Percentiles rank a stretch among this genome's conserved stretches.
Conservation (phyloP, 2,797 vertebrate genomes). For the Phalloptychus januarius region DNA sequence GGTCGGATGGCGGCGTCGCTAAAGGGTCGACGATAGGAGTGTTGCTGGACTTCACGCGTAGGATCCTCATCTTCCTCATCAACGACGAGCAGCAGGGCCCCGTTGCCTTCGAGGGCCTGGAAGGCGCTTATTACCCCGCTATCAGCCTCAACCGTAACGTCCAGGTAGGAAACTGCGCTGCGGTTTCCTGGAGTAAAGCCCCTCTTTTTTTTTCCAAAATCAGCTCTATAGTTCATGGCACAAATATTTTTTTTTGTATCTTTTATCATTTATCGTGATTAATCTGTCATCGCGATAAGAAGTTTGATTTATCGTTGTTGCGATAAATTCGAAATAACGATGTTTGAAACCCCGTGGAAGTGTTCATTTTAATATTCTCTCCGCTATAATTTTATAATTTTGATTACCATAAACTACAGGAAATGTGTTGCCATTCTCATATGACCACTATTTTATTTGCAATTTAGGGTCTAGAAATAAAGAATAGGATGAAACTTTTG, state of each 20-base stretch:
- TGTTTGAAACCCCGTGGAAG: no score
- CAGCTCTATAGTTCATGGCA: neutral
- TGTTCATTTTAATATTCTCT: no score
- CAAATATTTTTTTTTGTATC: neutral
- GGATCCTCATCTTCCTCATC: slow-evolving; percentile 94
- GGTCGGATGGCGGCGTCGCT: slow-evolving; percentile 93
- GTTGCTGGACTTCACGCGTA: slow-evolving; percentile 90
- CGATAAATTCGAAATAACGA: no score
- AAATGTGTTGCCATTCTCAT: no score
- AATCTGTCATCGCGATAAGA: no score
- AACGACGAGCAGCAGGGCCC: slow-evolving; percentile 99
- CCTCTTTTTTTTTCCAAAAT: neutral
- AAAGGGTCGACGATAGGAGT: slow-evolving; percentile 94
- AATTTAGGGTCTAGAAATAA: no score
- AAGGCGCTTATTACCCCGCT: slow-evolving; percentile 92
- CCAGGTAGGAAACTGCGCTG: slow-evolving; percentile 81
- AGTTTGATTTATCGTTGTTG: no score
- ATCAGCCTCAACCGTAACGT: slow-evolving; percentile 99
- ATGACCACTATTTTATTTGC: no score
- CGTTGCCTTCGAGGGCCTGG: slow-evolving; percentile 92
- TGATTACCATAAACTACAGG: no score
- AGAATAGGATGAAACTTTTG: no score
- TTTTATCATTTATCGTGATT: no score
- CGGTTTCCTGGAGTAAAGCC: neutral
- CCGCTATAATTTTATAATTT: no score